These are phyloP conservation scores for Paradoxurus hermaphroditus DNA, from an alignment of 2,113 vertebrate genomes.

Conservation along the genomic window DNA sequence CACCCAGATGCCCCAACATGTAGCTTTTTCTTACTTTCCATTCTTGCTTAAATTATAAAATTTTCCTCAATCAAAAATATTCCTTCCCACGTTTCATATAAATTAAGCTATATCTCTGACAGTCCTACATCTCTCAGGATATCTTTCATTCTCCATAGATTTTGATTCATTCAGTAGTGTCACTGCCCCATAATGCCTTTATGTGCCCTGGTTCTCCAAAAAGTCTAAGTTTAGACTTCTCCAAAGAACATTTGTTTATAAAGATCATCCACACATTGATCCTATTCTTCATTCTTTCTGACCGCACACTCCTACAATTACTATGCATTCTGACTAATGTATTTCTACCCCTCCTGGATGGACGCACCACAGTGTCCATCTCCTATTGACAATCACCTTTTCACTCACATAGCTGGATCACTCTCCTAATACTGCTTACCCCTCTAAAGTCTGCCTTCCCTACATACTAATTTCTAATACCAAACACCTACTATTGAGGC, in stretches of 20 bases:
- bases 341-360: background rate
- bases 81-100: background rate
- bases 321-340: background rate
- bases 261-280: background rate
- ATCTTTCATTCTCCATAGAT: background rate
- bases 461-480: conserved; percentile 13
- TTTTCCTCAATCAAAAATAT: background rate
- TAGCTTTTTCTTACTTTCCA: background rate
- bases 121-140: background rate
- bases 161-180: conserved; percentile 23
- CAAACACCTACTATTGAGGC: background rate
- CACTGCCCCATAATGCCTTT: background rate
- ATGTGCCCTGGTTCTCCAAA: background rate
- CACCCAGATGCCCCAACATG: no score
- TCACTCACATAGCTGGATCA: background rate
- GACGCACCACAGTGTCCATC: background rate
- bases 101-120: background rate
- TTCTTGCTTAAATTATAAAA: background rate
- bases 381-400: background rate
- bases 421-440: background rate
- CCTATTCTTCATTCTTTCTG: background rate
- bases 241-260: background rate
- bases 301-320: background rate
- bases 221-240: background rate
- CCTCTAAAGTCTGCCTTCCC: conserved; percentile 2